Percentiles rank a stretch among this genome's conserved stretches.
phyloP scores from a whole-genome alignment of 2,797 vertebrate genomes.

The Cossypha caffra region DNA sequence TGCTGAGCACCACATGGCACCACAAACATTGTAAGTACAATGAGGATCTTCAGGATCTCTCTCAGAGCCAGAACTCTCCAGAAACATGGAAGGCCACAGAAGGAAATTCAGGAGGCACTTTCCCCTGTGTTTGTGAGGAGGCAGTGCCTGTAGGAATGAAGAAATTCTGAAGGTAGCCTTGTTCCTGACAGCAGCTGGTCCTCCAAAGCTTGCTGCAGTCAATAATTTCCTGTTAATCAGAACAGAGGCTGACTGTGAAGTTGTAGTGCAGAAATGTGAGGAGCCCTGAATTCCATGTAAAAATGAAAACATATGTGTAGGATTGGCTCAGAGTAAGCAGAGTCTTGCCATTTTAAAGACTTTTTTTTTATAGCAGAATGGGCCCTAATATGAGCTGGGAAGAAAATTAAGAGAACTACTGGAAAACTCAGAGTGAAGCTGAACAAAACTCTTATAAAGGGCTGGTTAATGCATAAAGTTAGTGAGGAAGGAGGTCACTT shows the following conservation, averaged over 20 bases:
- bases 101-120: neutral
- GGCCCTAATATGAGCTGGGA: neutral
- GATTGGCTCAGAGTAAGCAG: neutral
- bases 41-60: neutral
- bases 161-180: neutral
- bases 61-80: neutral
- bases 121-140: neutral
- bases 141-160: neutral
- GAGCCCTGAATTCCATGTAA: neutral
- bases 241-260: constrained; percentile 3
- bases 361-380: neutral
- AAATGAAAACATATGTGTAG: constrained; percentile 17
- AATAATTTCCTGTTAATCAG: neutral
- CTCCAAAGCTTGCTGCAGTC: neutral
- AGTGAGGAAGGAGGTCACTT: neutral
- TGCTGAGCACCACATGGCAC: neutral
- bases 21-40: neutral
- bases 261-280: neutral
- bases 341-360: neutral
- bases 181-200: neutral
- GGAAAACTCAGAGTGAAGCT: neutral
- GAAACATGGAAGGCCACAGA: neutral
- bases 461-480: neutral
- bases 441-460: neutral
- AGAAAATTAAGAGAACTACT: neutral